Percentiles rank a stretch among this genome's conserved stretches.
phyloP scores from a whole-genome alignment of 2,888 invertebrate genomes.

The Orgyia antiqua region DNA sequence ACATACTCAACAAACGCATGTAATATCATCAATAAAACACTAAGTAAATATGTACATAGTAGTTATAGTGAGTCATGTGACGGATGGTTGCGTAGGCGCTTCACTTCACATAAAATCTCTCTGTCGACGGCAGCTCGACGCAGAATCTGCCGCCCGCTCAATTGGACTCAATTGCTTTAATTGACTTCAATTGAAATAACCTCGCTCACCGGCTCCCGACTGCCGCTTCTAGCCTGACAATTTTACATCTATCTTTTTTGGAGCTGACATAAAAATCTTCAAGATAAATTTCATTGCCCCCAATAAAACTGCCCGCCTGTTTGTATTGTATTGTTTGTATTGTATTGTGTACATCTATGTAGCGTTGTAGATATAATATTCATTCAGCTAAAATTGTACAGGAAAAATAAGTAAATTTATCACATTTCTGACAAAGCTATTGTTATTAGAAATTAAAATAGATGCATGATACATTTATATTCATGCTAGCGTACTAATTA shows the following conservation, averaged over 20 bases:
- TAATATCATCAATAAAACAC: no score
- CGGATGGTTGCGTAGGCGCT: constrained; percentile 56
- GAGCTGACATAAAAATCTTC: constrained; percentile 65
- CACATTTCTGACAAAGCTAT: no score
- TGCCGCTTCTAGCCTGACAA: constrained; percentile 72
- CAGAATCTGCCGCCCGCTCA: constrained; percentile 75
- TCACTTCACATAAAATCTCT: constrained; percentile 74
- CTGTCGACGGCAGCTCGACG: constrained; percentile 63
- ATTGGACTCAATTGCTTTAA: constrained; percentile 76
- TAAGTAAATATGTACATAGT: no score
- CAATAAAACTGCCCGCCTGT: constrained; percentile 41
- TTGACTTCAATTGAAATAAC: constrained; percentile 77
- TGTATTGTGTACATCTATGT: constrained; percentile 20
- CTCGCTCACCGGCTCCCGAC: constrained; percentile 70
- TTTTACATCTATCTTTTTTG: constrained; percentile 77
- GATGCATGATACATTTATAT: no score
- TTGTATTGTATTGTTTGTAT: constrained; percentile 21
- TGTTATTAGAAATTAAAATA: no score
- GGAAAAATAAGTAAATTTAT: no score
- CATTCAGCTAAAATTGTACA: no score
- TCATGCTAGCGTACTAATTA: no score
- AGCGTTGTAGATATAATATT: no score
- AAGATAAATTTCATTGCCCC: constrained; percentile 59
- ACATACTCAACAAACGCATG: no score
- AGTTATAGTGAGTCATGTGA: constrained; percentile 62